These are phyloP conservation scores for Metridium senile DNA, from an alignment of 92 coral and sea anemone genomes.

Conservation along the genomic window DNA sequence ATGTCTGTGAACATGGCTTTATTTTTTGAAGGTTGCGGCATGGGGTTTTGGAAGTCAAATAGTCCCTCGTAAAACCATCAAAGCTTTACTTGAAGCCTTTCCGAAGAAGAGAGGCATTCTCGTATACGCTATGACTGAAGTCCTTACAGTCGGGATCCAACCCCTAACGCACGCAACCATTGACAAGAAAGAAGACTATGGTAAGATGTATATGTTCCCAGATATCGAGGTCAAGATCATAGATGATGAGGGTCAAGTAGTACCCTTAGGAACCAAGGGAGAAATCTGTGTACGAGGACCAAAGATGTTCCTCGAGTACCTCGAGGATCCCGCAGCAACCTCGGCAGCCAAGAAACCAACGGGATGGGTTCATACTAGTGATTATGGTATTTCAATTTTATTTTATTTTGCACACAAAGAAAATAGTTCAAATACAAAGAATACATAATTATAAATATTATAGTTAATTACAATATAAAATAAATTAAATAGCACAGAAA, in stretches of 20 bases:
- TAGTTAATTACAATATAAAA: too few relatives aligned
- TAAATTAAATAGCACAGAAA: too few relatives aligned
- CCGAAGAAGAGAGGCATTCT: slow-evolving; percentile 19
- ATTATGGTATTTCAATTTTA: too few relatives aligned
- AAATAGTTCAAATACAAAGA: too few relatives aligned
- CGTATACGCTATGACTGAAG: slow-evolving; percentile 37
- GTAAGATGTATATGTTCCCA: slow-evolving; percentile 28
- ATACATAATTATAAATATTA: too few relatives aligned
- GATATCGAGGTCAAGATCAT: slow-evolving; percentile 46
- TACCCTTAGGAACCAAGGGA: slow-evolving; percentile 41
- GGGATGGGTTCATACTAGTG: slow-evolving; percentile 42
- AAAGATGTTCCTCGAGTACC: slow-evolving; percentile 34
- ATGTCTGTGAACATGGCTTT: background rate
- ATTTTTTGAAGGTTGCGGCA: background rate
- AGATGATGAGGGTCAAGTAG: slow-evolving; percentile 29
- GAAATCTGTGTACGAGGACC: slow-evolving; percentile 41
- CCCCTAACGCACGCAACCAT: slow-evolving; percentile 12
- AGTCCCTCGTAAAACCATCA: slow-evolving; percentile 34
- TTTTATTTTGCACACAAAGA: too few relatives aligned
- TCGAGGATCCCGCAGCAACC: slow-evolving; percentile 30
- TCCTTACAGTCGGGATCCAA: slow-evolving; percentile 23
- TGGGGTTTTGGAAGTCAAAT: slow-evolving; percentile 42
- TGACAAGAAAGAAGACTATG: slow-evolving; percentile 23
- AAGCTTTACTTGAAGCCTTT: slow-evolving; percentile 26
- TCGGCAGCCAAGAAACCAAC: slow-evolving; percentile 10